These are phyloP conservation scores for Limenitis arthemis DNA, from an alignment of 2,888 invertebrate genomes.

Conservation along the genomic window DNA sequence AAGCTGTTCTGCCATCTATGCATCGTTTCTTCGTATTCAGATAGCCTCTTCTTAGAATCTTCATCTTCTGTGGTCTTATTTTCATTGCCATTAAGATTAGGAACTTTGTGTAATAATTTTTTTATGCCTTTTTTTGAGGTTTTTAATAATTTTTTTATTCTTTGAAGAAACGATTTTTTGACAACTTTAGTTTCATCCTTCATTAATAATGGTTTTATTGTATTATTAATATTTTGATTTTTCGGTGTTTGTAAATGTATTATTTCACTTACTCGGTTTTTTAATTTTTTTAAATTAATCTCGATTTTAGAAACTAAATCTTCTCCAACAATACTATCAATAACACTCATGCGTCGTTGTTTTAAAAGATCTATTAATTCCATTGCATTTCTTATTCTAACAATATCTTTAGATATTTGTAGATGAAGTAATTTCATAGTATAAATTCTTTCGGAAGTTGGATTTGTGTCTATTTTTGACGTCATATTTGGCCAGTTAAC, in stretches of 20 bases:
- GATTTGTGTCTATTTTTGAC: conserved; percentile 26
- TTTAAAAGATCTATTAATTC: conserved; percentile 35
- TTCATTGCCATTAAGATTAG: conserved; percentile 39
- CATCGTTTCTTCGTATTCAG: conserved; percentile 40
- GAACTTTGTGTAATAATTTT: conserved; percentile 32
- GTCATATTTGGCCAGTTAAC: conserved; percentile 35
- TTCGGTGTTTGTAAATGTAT: conserved; percentile 19
- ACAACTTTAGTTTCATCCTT: conserved; percentile 16
- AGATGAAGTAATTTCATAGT: conserved; percentile 44
- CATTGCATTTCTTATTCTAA: conserved; percentile 39
- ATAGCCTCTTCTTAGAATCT: conserved; percentile 32
- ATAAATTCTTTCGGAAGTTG: conserved; percentile 33
- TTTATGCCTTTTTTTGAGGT: conserved; percentile 40
- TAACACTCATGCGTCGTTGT: conserved; percentile 35
- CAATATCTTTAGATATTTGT: conserved; percentile 36
- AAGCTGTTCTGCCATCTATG: conserved; percentile 44
- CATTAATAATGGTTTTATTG: neutral
- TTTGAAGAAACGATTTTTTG: conserved; percentile 40
- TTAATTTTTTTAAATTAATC: conserved; percentile 30
- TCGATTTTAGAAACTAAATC: conserved; percentile 32
- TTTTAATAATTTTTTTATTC: conserved; percentile 39
- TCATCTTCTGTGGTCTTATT: conserved; percentile 37
- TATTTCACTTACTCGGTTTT: conserved; percentile 31
- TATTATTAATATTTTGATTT: neutral
- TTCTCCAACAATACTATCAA: conserved; percentile 29